These are phyloP conservation scores for Drosophila sulfurigaster DNA, from an alignment of 1,140 invertebrate species.

Conservation along the genomic window DNA sequence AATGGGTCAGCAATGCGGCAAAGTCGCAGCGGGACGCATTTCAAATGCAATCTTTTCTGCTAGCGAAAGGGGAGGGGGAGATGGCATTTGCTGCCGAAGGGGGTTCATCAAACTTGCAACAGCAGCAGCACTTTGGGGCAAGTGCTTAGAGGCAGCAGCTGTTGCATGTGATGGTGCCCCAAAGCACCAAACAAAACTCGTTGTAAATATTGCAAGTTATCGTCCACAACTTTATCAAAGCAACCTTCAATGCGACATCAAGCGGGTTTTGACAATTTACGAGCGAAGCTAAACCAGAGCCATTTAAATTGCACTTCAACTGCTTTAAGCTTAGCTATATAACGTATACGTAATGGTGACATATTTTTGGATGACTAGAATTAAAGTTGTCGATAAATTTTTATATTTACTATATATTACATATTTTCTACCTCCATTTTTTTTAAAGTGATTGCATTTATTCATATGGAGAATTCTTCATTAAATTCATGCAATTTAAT, in stretches of 20 bases:
- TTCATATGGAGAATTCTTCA: no score
- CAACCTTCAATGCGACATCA: not conserved
- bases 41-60: not conserved
- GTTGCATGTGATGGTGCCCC: constrained; percentile 23
- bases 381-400: no score
- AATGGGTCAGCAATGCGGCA: constrained; percentile 50
- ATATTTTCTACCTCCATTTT: no score
- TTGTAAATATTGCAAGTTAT: constrained; percentile 1
- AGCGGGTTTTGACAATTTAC: no score
- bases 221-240: constrained; percentile 1
- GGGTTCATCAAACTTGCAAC: constrained; percentile 38
- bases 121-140: constrained; percentile 31
- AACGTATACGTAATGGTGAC: no score
- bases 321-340: not conserved
- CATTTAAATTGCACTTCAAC: not conserved
- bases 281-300: no score
- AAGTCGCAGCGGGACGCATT: constrained; percentile 7
- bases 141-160: constrained; percentile 22
- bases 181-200: constrained; percentile 9
- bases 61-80: not conserved
- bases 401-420: no score
- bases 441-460: no score
- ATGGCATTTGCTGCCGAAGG: no score
- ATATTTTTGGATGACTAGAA: no score
- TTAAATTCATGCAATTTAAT: no score